Evolutionary conservation across 2,113 vertebrate genomes (phyloP), one percentile per base, ranked within the genome.

Genomic region (Apteryx mantelli): DNA sequence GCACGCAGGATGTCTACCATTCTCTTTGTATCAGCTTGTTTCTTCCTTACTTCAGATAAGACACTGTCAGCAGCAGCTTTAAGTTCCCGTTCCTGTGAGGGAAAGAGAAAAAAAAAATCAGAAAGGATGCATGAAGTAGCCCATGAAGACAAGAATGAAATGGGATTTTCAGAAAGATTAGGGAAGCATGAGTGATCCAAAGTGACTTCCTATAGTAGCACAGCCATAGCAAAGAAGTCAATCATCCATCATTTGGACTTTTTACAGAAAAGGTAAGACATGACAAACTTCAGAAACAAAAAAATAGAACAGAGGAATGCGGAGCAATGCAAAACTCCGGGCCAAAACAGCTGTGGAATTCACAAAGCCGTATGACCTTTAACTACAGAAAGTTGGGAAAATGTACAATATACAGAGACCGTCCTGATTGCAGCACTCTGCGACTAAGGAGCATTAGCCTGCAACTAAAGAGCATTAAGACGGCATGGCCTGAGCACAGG

Each of bases 11-110:
- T 74, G 38, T 99, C 99, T 84, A 98, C 96, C 99, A 99, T 99
- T 95, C 99, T 98, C 95, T 99, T 99, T 2, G 99, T 98, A 11
- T 99, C 99, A 1, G 98, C 98, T 95, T 99, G 99, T 82, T 99
- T 99, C 97, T 98, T 99, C 94, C 99, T 97, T n/a, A 99, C 99
- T 96, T 99, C 99, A 17, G 99, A 99, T 44, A 99, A 98, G 8
- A 99, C 99, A 0, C 98, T 96, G 94, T 99, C 99, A 13, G 99
- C 99, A 9, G 99, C 98, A 89, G 98, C 97, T 97, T 99, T 99
- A 81, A 99, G 98, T 76, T 99, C 99, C 76, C 95, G 98, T 53
- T 99, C 99, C 99, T 99, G 66, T 2, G 46, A 48, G 21, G 30
- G 64, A 30, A 91, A 50, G 73, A 11, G 52, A 69, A 42, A 26